Base-by-base conservation (phyloP, 1,140 invertebrate genomes). In the Drusus annulatus region DNA sequence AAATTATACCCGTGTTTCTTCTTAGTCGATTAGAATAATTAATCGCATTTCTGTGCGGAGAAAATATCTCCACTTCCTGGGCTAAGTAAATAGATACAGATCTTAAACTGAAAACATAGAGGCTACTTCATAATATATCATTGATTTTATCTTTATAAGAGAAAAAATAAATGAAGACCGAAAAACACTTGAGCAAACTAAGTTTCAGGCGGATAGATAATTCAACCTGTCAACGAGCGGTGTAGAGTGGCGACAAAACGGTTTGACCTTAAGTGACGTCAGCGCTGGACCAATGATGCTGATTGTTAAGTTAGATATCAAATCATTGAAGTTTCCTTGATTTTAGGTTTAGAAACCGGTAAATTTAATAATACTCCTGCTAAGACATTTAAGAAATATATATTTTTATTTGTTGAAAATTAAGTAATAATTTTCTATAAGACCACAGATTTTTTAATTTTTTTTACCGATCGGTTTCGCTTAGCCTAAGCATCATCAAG, bases 241-340 rank as follows among this genome's bases (percentile, higher is more conserved):
- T 45, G 7, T 45, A 77, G 51, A 75, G 17, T 75, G 80, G 58
- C n/a, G 69, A 81, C 76, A 81, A 81, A 81, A 81, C 69, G 76
- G 25, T 76, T 69, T 65, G 50, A 65, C 74, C 76, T 68, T 25
- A 69, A 16, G 19, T 81, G 80, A 78, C 77, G 76, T 81, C 80
- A 81, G 69, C 36, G 13, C 36, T 50, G 23, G 36, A 21, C 31
- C 6, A 36, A 19, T 25, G n/a, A 51, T 45, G 36, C 50, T 71
- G 31, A 81, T 78, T 28, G 76, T 51, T 19, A 28, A 78, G 69
- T 45, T 58, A 19, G 50, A 76, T 60, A 36, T 23, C 0, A 54
- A 23, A 16, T 56, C 52, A 16, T 25, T 51, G 71, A 74, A 21
- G 74, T 80, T 50, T 68, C 36, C 73, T 80, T 56, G 52, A 81